A percentile compares a stretch with the other conserved stretches of the same genome.
phyloP scores from a whole-genome alignment of 2,113 vertebrate species.

The Zosterops lateralis region DNA sequence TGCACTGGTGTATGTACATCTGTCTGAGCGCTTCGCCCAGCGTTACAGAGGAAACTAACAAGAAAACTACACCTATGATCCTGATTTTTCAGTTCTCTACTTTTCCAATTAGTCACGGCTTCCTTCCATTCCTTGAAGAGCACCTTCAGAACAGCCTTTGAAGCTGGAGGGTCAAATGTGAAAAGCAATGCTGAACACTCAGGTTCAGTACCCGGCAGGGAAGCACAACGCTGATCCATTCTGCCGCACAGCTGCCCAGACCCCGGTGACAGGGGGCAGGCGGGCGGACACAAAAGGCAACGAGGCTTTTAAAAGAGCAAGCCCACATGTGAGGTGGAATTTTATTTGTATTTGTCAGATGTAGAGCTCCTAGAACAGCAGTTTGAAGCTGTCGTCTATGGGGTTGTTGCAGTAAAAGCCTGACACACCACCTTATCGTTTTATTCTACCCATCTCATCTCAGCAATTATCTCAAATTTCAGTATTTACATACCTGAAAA shows the following conservation, averaged over 20 bases:
- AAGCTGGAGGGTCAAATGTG: conserved; percentile 10
- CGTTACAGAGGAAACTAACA: not conserved
- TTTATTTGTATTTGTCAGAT: not conserved
- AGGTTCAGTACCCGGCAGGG: not conserved
- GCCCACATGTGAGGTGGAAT: not conserved
- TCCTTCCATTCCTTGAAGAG: not conserved
- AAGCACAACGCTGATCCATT: not conserved
- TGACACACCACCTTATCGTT: not conserved
- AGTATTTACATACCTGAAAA: conserved; percentile 12
- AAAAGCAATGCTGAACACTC: not conserved
- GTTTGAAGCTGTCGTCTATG: not conserved
- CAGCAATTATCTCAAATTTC: not conserved
- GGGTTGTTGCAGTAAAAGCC: not conserved
- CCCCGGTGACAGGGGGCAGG: not conserved
- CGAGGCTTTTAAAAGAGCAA: not conserved
- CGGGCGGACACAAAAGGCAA: not conserved
- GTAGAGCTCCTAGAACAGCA: not conserved
- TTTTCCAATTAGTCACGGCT: conserved; percentile 22
- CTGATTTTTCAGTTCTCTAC: conserved; percentile 1
- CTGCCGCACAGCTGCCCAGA: not conserved
- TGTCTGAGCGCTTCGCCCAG: not conserved
- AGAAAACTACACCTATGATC: not conserved
- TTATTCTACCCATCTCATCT: not conserved
- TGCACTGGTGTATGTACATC: not conserved
- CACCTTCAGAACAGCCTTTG: conserved; percentile 8